Conservation (phyloP, 2,797 vertebrate species). For the Siniperca undulata region DNA sequence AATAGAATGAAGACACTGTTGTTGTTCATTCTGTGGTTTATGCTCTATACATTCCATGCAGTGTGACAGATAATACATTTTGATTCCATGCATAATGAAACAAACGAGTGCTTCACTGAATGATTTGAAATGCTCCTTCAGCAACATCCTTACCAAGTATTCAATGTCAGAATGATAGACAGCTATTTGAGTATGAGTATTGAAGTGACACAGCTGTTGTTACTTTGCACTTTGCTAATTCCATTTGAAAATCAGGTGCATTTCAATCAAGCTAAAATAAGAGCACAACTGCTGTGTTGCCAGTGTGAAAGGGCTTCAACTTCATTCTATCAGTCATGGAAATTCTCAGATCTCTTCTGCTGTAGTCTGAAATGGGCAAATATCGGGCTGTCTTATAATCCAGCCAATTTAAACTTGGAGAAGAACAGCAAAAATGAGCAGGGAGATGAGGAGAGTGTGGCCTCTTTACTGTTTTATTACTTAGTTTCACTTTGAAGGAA, state of each 20-base stretch:
- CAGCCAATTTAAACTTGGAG: slow-evolving; percentile 66
- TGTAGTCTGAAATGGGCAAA: slow-evolving; percentile 54
- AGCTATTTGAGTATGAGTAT: background rate
- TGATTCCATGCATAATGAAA: slow-evolving; percentile 45
- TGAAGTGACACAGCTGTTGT: slow-evolving; percentile 26
- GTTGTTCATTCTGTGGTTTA: background rate
- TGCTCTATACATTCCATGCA: slow-evolving; percentile 5
- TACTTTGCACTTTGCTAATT: slow-evolving; percentile 5
- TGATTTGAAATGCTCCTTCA: slow-evolving; percentile 37
- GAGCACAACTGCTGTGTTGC: background rate
- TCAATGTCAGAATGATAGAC: slow-evolving; percentile 16
- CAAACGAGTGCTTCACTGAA: slow-evolving; percentile 13
- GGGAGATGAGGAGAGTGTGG: slow-evolving; percentile 47
- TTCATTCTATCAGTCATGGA: slow-evolving; percentile 46
- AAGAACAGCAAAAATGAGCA: slow-evolving; percentile 37
- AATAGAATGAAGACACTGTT: slow-evolving; percentile 16
- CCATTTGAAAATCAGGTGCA: slow-evolving; percentile 24
- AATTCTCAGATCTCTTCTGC: slow-evolving; percentile 32
- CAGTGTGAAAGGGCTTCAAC: slow-evolving; percentile 21
- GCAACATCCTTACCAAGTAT: background rate
- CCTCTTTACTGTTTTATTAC: slow-evolving; percentile 70
- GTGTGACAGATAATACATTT: slow-evolving; percentile 29
- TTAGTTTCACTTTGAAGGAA: slow-evolving; percentile 75
- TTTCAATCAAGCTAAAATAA: slow-evolving; percentile 33
- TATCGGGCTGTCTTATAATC: slow-evolving; percentile 68